These are phyloP conservation scores for Acrobasis suavella DNA, from an alignment of 2,888 invertebrate species.

Conservation along the genomic window DNA sequence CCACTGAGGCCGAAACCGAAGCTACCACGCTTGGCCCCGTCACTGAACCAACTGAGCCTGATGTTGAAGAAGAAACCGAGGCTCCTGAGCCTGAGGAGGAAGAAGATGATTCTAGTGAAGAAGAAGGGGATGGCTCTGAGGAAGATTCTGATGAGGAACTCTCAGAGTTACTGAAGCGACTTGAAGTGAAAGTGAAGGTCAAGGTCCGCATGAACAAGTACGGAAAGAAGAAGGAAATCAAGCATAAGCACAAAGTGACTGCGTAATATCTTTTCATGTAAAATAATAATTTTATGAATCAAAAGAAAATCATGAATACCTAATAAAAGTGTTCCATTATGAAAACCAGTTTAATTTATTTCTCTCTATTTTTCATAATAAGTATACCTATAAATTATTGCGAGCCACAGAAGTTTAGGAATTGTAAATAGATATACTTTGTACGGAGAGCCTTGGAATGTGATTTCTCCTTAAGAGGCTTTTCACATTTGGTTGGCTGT, in stretches of 20 bases:
- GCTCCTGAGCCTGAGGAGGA: conserved; percentile 43
- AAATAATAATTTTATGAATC: not conserved
- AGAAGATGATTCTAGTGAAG: conserved; percentile 43
- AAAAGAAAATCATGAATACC: too few relatives aligned
- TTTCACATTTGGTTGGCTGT: too few relatives aligned
- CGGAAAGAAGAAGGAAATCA: conserved; percentile 43
- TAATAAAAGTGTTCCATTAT: not conserved
- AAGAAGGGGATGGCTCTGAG: conserved; percentile 47
- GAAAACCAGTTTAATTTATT: not conserved
- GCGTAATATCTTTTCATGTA: not conserved
- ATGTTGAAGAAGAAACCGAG: conserved; percentile 29
- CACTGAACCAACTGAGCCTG: conserved; percentile 30
- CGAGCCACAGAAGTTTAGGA: too few relatives aligned
- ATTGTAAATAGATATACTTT: too few relatives aligned
- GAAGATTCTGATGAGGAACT: conserved; percentile 34
- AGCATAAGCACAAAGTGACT: conserved; percentile 25
- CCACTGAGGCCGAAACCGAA: conserved; percentile 23
- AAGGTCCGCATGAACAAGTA: conserved; percentile 63
- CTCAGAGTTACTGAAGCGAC: conserved; percentile 57
- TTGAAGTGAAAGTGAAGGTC: conserved; percentile 68
- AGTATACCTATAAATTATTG: too few relatives aligned
- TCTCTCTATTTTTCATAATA: too few relatives aligned
- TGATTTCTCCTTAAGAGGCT: too few relatives aligned
- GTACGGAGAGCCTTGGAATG: too few relatives aligned
- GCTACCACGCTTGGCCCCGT: conserved; percentile 29